A percentile compares a stretch with the other conserved stretches of the same genome.
phyloP scores from a whole-genome alignment of 2,797 vertebrate genomes.

The Mormyrops attenuatus region DNA sequence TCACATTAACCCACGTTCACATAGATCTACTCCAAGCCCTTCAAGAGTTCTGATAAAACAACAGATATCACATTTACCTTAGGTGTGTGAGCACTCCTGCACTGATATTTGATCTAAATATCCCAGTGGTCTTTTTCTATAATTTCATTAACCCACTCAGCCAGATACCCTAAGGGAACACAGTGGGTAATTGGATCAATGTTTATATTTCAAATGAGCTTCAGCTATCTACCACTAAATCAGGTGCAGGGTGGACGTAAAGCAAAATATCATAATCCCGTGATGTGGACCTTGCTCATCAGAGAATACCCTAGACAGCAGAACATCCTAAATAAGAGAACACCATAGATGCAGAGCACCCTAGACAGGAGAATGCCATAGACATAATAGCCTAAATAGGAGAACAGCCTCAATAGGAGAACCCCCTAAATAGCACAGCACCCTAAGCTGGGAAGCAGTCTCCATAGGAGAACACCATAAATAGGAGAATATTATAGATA shows the following conservation, averaged over 20 bases:
- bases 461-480: background rate
- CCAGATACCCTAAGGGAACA: background rate
- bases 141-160: background rate
- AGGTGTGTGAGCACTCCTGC: background rate
- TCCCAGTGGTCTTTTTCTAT: background rate
- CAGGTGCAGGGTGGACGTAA: background rate
- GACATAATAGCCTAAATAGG: background rate
- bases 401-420: background rate
- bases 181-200: slow-evolving; percentile 1
- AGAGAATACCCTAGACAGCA: background rate
- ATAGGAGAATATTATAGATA: background rate
- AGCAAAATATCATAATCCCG: background rate
- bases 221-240: background rate
- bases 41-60: background rate
- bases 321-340: background rate
- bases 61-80: background rate
- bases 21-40: background rate
- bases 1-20: background rate
- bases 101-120: background rate
- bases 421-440: background rate
- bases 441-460: background rate
- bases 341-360: background rate
- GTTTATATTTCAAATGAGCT: background rate
- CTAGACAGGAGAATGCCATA: background rate
- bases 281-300: background rate